Percentiles rank a stretch among this genome's conserved stretches.
These are phyloP conservation scores for Hoplodrina ambigua DNA, from an alignment of 2,888 invertebrate species.

Conservation along the genomic window DNA sequence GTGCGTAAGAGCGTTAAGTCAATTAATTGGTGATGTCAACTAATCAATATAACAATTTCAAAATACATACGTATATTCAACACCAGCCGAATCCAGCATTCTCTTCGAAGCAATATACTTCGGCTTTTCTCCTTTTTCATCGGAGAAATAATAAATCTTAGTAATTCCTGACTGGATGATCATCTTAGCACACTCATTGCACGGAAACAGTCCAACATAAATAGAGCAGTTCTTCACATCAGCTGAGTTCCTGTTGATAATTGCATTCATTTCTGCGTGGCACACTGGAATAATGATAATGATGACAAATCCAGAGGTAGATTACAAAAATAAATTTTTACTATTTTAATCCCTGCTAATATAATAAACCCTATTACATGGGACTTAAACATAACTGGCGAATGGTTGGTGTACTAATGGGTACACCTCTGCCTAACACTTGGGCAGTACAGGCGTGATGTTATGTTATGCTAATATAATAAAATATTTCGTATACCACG, in stretches of 20 bases:
- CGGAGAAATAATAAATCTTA: constrained; percentile 94
- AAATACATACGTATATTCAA: constrained; percentile 91
- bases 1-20: no score
- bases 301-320: not conserved
- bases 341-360: no score
- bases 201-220: constrained; percentile 98
- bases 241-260: constrained; percentile 96
- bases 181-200: constrained; percentile 99
- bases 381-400: no score
- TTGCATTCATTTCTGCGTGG: constrained; percentile 99
- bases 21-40: no score
- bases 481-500: no score
- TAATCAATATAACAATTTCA: not conserved
- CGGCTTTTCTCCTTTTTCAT: constrained; percentile 93
- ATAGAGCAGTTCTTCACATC: constrained; percentile 95
- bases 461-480: no score
- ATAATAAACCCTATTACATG: no score
- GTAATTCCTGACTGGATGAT: constrained; percentile 98
- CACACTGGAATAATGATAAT: constrained; percentile 92
- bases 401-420: no score
- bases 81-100: constrained; percentile 95
- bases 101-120: constrained; percentile 94
- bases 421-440: no score
- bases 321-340: not conserved
- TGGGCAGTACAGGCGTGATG: no score